Percentiles rank a stretch among this genome's conserved stretches.
These are phyloP conservation scores for Micoletzkya japonica DNA, from an alignment of 2,888 invertebrate species.

Conservation along the genomic window DNA sequence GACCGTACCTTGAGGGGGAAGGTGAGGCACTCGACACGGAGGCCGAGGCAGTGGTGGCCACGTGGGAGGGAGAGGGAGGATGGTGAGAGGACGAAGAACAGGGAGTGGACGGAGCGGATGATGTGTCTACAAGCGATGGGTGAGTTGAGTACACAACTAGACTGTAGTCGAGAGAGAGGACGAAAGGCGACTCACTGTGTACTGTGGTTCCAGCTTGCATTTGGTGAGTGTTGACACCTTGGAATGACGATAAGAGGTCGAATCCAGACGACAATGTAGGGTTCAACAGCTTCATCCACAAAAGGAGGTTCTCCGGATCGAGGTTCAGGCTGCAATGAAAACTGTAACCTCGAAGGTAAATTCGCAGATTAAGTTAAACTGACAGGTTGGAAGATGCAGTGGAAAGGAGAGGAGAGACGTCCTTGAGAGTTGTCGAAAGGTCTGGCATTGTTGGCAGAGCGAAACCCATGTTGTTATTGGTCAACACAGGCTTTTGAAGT, in stretches of 20 bases:
- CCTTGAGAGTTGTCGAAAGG: slow-evolving; percentile 3
- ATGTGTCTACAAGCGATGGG: slow-evolving; percentile 4
- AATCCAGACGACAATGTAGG: background rate
- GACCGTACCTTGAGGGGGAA: slow-evolving; percentile 22
- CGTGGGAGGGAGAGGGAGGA: slow-evolving; percentile 24
- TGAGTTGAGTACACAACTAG: background rate
- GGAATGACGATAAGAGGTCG: background rate
- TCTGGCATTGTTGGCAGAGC: slow-evolving; percentile 3
- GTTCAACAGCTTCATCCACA: slow-evolving; percentile 25
- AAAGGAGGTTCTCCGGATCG: slow-evolving; percentile 2
- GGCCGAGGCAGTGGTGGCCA: slow-evolving; percentile 14
- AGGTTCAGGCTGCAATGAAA: slow-evolving; percentile 1
- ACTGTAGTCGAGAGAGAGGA: background rate
- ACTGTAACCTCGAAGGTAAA: too few species aligned
- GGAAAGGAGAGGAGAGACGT: slow-evolving; percentile 6
- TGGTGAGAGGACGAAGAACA: slow-evolving; percentile 25
- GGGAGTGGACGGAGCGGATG: slow-evolving; percentile 25
- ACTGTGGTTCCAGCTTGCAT: background rate
- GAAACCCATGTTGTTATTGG: slow-evolving; percentile 15
- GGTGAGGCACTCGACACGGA: slow-evolving; percentile 17
- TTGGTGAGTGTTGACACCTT: background rate
- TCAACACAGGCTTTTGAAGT: slow-evolving; percentile 1
- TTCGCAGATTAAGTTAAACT: too few species aligned
- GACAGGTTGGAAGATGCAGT: slow-evolving; percentile 9
- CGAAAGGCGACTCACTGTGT: slow-evolving; percentile 10